phyloP scores from a whole-genome alignment of 2,888 invertebrate species.

The Drosophila incognita region DNA sequence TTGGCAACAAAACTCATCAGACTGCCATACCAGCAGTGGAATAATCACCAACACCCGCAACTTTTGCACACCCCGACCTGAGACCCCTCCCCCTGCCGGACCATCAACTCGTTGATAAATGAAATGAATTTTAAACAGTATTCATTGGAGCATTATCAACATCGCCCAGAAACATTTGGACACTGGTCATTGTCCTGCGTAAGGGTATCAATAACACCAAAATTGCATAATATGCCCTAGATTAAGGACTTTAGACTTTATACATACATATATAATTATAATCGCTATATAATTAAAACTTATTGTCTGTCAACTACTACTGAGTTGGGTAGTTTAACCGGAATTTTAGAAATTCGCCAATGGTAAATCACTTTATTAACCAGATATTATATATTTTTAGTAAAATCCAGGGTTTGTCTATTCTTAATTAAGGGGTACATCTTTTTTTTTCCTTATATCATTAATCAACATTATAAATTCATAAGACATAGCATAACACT shows the following conservation, averaged over 20 bases:
- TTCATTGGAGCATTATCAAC: constrained; percentile 66
- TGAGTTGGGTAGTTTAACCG: not conserved
- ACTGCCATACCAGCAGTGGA: constrained; percentile 16
- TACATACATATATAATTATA: not conserved
- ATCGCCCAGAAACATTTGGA: constrained; percentile 25
- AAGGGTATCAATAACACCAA: constrained; percentile 17
- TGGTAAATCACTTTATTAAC: not conserved
- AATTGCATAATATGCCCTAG: not conserved
- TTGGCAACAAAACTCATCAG: constrained; percentile 63
- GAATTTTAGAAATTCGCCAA: too few species aligned
- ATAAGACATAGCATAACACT: too few species aligned
- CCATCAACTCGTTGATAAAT: constrained; percentile 68
- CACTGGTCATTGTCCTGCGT: constrained; percentile 15
- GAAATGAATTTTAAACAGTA: constrained; percentile 78
- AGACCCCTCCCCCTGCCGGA: not conserved
- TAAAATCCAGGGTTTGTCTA: not conserved
- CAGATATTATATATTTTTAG: not conserved
- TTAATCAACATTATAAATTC: not conserved
- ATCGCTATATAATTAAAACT: not conserved
- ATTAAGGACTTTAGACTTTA: not conserved
- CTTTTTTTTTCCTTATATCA: not conserved
- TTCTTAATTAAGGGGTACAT: not conserved
- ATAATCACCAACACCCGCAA: constrained; percentile 5
- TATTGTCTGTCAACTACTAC: not conserved
- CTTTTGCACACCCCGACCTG: not conserved